Conservation (phyloP, 2,113 vertebrate species). For the Litocranius walleri region DNA sequence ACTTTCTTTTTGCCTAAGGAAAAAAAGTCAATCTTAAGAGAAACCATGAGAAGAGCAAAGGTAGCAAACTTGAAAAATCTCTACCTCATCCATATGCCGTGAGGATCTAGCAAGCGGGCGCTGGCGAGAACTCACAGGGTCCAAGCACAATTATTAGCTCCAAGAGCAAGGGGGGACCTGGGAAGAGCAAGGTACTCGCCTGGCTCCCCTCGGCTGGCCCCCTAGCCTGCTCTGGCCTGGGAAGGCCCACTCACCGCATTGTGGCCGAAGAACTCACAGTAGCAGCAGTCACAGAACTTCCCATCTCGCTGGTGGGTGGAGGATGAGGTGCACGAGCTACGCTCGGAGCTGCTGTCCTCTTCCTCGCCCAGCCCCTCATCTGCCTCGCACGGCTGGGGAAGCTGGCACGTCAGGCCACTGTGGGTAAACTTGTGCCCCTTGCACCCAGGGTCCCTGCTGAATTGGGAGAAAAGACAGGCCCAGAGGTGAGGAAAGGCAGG, state of each 20-base stretch:
- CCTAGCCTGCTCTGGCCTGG: constrained; percentile 24
- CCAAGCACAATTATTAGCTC: background rate
- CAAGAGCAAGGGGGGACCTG: background rate
- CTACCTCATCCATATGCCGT: constrained; percentile 28
- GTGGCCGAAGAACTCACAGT: constrained; percentile 99
- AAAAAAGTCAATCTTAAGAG: constrained; percentile 69
- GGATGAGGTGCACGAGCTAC: constrained; percentile 97
- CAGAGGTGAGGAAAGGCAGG: background rate
- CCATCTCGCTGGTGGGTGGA: constrained; percentile 98
- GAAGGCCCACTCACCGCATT: constrained; percentile 89
- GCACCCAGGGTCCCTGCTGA: constrained; percentile 91
- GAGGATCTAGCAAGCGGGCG: background rate
- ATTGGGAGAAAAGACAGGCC: constrained; percentile 40
- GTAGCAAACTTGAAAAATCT: constrained; percentile 32
- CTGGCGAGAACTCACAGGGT: background rate
- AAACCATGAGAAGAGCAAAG: constrained; percentile 56
- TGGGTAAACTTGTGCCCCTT: constrained; percentile 94
- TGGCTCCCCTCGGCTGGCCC: background rate
- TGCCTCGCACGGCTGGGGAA: constrained; percentile 87
- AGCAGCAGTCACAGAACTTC: constrained; percentile 99
- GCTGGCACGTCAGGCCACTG: constrained; percentile 91
- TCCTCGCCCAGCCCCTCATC: constrained; percentile 95
- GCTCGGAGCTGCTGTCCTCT: constrained; percentile 98
- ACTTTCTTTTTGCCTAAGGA: constrained; percentile 66
- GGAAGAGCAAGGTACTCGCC: background rate